Base-by-base conservation (phyloP, 2,113 vertebrate genomes). In the Panurus biarmicus region DNA sequence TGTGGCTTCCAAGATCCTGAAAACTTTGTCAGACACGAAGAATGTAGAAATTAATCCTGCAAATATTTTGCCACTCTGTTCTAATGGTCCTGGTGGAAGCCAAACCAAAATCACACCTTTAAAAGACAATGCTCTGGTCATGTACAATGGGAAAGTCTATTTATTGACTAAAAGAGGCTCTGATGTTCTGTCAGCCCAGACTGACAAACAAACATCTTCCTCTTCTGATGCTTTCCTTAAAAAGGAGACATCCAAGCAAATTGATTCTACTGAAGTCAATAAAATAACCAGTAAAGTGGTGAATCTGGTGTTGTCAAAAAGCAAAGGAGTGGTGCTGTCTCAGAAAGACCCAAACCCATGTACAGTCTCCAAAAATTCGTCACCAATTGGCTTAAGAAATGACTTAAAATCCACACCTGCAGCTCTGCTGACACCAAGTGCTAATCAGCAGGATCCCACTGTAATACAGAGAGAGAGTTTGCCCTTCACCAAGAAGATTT, bases 71-170 rank as follows among this genome's bases (percentile, higher is more conserved):
- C 75, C 96, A 1, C 54, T 78, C 45, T 95, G 48, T 95, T 95
- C 90, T 31, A 40, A 69, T 44, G 11, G 65, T 70, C 18, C 93
- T 66, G 61, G 70, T 72, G 93, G 85, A 60, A 94, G 81, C 89
- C 97, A 91, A 15, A 76, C 93, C 42, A 97, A 97, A 93, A 89
- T 95, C 40, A 94, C 91, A 11, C 82, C 97, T 57, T 80, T 97
- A 58, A 98, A 98, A 83, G 98, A 98, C 58, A 98, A 98, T 33
- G 97, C 98, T 54, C 94, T 98, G 75, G 97, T 99, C 69, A 97
- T 98, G 97, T 99, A 95, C 96, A 98, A 98, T 38, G 98, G 98
- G 53, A 99, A 98, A 58, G 87, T 99, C 54, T 99, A 98, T 95
- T 94, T 98, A 28, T 95, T 99, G 94, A 96, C 98, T 84, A 98